Evolutionary conservation across 35 echinoderm and acorn worm species (phyloP), one percentile per base, ranked within the genome.

Genomic region (Apostichopus californicus): DNA sequence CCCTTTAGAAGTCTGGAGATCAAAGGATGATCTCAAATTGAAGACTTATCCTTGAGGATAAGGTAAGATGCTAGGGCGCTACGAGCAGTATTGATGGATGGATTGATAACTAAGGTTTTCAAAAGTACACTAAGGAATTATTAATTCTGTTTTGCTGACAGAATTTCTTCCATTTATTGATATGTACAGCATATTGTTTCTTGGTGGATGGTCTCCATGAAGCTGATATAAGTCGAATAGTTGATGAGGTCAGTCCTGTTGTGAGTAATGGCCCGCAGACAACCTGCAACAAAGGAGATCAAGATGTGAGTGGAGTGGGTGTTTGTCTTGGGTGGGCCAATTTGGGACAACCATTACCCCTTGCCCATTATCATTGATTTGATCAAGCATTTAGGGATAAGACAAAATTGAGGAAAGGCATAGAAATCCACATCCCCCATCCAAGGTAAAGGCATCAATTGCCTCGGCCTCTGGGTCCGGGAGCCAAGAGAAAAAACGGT

Each of bases 21-120:
- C 10, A 93, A 75, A 18, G 80, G 81, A 65, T 86, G 92, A 53
- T 14, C 71, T 56, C 92, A 80, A 84, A 93, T 56, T 12, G 80
- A 57, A 85, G 21, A 5, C 65, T 26, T 75, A 86, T 73, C 53
- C 73, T 64, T 54, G 5, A 86, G 68, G 5, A 87, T 68, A 14
- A 83, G 15, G 10, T 46, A 68, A 34, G 84, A 60, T 57, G 84
- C 14, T 60, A 93, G 65, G 24, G 92, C 92, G 5, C 68, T 78
- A 52, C 92, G 25, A 17, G 92, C 83, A 24, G 92, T 93, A 46
- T 93, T 93, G 15, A 93, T 12, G 11, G 92, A 82, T n/a, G n/a
- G n/a, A n/a, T n/a, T n/a, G n/a, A 25, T 25, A 25, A 25, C 24
- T 25, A 25, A 25, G 0, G 24, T 25, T 25, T 25, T 25, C 24